These are phyloP conservation scores for Cephus nigrinus DNA, from an alignment of 2,888 invertebrate species.

Conservation along the genomic window DNA sequence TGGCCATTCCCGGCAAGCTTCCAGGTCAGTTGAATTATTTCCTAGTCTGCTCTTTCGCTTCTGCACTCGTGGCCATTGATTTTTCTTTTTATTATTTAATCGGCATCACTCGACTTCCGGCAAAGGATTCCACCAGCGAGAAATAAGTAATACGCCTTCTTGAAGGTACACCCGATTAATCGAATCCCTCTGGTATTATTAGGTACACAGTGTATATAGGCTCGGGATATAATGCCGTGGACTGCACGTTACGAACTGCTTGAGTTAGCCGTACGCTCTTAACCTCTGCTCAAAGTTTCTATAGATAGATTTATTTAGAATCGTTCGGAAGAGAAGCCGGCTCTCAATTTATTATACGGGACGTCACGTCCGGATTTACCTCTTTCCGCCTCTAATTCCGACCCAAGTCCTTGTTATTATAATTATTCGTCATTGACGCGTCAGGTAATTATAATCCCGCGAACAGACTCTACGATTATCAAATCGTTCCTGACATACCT, in stretches of 20 bases:
- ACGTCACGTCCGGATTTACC: not conserved
- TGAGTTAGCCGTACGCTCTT: not conserved
- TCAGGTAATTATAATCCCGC: not conserved
- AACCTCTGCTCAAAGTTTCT: not conserved
- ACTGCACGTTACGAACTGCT: not conserved
- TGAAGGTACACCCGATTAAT: not conserved
- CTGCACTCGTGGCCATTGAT: not conserved
- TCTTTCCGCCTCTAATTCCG: not conserved
- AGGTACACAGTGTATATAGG: not conserved
- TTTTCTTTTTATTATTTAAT: not conserved
- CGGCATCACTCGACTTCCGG: not conserved
- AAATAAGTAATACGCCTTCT: not conserved
- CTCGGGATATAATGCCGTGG: not conserved
- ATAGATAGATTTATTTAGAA: not conserved
- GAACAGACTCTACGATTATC: not conserved
- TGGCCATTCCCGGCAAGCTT: slow-evolving; percentile 88
- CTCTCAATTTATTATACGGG: not conserved
- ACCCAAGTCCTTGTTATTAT: not conserved
- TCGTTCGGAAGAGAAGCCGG: not conserved
- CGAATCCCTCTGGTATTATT: not conserved
- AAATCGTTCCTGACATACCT: not conserved
- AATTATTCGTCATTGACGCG: not conserved
- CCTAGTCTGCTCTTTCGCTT: not conserved
- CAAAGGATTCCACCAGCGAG: not conserved
- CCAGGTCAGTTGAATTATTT: slow-evolving; percentile 67